These are phyloP conservation scores for Rapana venosa DNA, from an alignment of 2,888 invertebrate genomes.

Conservation along the genomic window DNA sequence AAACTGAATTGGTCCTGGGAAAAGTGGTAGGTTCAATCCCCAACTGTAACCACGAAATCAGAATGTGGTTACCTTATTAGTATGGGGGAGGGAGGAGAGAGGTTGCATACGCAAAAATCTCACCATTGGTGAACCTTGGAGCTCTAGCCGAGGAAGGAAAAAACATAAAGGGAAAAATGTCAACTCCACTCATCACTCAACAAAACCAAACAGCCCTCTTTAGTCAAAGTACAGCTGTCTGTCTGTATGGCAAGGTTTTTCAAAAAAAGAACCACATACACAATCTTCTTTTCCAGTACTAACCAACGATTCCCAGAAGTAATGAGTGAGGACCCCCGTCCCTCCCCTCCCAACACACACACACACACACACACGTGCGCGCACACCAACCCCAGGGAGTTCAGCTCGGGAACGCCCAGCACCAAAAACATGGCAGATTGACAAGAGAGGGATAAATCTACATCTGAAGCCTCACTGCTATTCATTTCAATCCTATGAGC, in stretches of 20 bases:
- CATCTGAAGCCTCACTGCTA: neutral
- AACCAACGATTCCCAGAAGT: too few species aligned
- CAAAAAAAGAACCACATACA: neutral
- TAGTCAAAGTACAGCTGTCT: too few species aligned
- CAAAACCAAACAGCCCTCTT: too few species aligned
- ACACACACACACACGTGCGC: neutral
- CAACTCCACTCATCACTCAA: too few species aligned
- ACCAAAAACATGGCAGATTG: neutral
- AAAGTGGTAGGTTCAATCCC: neutral
- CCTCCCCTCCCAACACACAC: neutral
- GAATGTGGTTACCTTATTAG: neutral
- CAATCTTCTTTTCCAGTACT: neutral
- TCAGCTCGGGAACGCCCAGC: too few species aligned
- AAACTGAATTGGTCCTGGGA: neutral
- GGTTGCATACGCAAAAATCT: neutral
- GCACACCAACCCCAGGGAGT: neutral
- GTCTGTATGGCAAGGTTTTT: too few species aligned
- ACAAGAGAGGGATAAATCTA: neutral
- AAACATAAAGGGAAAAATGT: too few species aligned
- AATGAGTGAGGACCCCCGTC: too few species aligned
- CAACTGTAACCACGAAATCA: neutral
- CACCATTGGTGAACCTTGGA: too few species aligned
- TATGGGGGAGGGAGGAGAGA: neutral
- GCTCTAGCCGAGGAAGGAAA: too few species aligned
- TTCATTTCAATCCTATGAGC: neutral